Evolutionary conservation across 2,113 vertebrate species (phyloP).

Genomic region (Ceyx melanurus): DNA sequence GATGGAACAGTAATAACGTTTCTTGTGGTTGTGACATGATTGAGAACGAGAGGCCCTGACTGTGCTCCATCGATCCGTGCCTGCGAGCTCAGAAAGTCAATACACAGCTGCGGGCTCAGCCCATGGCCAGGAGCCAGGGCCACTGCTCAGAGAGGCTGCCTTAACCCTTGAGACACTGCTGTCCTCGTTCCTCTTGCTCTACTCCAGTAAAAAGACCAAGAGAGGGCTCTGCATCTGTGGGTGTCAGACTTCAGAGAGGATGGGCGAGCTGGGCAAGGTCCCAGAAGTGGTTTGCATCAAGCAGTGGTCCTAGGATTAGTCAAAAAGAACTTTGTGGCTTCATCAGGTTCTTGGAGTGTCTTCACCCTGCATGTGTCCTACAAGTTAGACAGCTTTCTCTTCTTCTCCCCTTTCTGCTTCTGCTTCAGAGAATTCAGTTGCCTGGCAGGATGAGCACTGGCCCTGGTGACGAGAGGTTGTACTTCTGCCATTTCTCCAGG

Average conservation of each 20-base stretch:
- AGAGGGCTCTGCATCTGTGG: not conserved
- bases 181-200: not conserved
- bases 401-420: not conserved
- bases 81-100: not conserved
- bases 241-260: rapidly evolving
- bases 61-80: not conserved
- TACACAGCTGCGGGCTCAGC: not conserved
- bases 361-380: not conserved
- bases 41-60: not conserved
- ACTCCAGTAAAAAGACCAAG: not conserved
- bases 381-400: not conserved
- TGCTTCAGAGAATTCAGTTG: not conserved
- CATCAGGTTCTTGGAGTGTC: too few relatives aligned
- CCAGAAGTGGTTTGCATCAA: not conserved
- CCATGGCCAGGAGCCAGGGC: rapidly evolving
- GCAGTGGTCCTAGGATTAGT: not conserved
- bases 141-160: not conserved
- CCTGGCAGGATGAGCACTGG: not conserved
- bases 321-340: not conserved
- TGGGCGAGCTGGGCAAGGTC: rapidly evolving
- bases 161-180: not conserved
- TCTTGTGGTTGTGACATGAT: not conserved
- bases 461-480: not conserved
- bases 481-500: not conserved
- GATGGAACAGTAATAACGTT: not conserved